These are phyloP conservation scores for Neuroterus valhalla DNA, from an alignment of 1,140 invertebrate species.

Conservation along the genomic window DNA sequence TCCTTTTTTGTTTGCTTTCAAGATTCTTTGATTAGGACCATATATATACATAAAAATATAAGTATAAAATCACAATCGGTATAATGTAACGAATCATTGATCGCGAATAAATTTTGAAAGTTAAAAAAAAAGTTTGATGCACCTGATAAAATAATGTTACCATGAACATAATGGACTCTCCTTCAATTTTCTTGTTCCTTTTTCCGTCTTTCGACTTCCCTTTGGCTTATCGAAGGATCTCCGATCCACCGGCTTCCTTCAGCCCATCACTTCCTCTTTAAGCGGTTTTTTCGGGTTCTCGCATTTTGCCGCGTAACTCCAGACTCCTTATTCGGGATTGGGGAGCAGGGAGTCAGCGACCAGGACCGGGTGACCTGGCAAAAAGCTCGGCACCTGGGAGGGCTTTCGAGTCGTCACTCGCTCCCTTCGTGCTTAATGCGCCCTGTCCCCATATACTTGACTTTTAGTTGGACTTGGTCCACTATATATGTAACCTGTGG, in stretches of 20 bases:
- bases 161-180: background rate
- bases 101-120: background rate
- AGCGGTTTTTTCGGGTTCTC: constrained; percentile 29
- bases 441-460: background rate
- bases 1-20: too few species aligned
- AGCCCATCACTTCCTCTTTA: constrained; percentile 23
- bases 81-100: too few species aligned
- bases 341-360: background rate
- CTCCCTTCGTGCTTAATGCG: constrained; percentile 26
- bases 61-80: too few species aligned
- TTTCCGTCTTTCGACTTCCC: background rate
- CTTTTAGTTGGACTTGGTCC: constrained; percentile 3
- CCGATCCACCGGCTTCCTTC: constrained; percentile 19
- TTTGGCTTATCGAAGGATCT: constrained; percentile 15
- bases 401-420: constrained; percentile 51
- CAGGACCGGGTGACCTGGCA: constrained; percentile 40
- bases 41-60: too few species aligned
- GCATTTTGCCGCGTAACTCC: constrained; percentile 39
- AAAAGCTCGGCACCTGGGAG: constrained; percentile 53
- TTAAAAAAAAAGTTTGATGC: background rate
- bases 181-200: background rate
- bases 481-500: background rate
- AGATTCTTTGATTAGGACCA: too few species aligned
- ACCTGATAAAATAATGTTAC: background rate
- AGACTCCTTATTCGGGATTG: constrained; percentile 44